Evolutionary conservation across 2,888 invertebrate species (phyloP), one percentile per base, ranked within the genome.

Genomic region (Griposia aprilina): DNA sequence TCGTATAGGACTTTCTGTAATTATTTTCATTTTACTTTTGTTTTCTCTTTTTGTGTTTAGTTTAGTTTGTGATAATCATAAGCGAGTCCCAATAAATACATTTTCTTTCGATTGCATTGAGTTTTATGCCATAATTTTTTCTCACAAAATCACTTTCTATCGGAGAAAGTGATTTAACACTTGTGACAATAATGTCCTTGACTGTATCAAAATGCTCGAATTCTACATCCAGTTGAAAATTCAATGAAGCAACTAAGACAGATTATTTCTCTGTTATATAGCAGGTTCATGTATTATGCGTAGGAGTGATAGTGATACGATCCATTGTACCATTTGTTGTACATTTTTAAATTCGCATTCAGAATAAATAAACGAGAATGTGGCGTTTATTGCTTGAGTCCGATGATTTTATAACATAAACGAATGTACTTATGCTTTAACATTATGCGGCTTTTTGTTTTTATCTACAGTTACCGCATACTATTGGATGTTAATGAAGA

Each of bases 351-450:
- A 88, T 82, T 82, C 82, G 60, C 41, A 52, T 77, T 67, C 68
- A 50, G 74, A 72, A 87, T 80, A 88, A 87, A 87, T 87, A 88
- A 80, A 84, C 67, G 65, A 57, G 67, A 74, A 67, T 65, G 66
- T 88, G 81, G 87, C 89, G 75, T 87, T 88, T 87, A 87, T 87
- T 87, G 80, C 74, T 67, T 20, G 63, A 70, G 80, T 65, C 74
- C 87, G 82, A 68, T 74, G 82, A 87, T 80, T 78, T 78, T 83
- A 59, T 71, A 72, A 68, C 76, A 60, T 78, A 88, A 80, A 87
- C 80, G 84, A 62, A 76, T 66, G 76, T 67, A n/a, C n/a, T n/a
- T n/a, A 59, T 67, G 73, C 41, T 76, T 63, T 60, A 83, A 78
- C 59, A 67, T 78, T 74, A 77, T 82, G 78, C 13, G 74, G 63